Conservation (phyloP, 2,797 vertebrate species). For the Sebastes matsubarae region DNA sequence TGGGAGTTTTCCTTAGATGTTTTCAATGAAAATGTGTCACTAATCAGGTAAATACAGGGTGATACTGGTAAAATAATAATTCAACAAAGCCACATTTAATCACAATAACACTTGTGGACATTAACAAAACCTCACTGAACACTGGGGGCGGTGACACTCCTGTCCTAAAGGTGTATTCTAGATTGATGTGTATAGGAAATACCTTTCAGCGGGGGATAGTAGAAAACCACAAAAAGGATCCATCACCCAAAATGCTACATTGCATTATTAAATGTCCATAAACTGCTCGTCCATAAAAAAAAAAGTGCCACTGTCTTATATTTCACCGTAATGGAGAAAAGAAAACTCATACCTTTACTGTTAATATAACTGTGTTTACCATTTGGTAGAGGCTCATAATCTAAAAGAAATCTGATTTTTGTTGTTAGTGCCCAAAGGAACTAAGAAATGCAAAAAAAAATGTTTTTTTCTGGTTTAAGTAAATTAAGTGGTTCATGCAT, state of each 20-base stretch:
- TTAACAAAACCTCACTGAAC: background rate
- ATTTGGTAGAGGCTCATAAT: background rate
- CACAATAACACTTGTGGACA: background rate
- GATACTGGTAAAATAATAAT: background rate
- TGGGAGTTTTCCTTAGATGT: too few relatives aligned
- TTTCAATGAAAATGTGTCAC: too few relatives aligned
- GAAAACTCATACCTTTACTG: background rate
- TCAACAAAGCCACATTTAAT: background rate
- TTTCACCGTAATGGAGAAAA: background rate
- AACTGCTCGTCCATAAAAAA: background rate
- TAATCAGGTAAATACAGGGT: too few relatives aligned
- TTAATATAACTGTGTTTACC: background rate
- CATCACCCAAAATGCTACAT: background rate
- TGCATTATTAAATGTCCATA: background rate
- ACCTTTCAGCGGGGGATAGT: background rate
- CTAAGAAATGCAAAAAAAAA: background rate
- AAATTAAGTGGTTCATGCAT: background rate
- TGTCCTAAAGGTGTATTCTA: background rate
- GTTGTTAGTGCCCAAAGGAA: background rate
- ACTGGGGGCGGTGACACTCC: background rate
- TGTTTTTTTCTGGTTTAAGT: background rate
- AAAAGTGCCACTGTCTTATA: background rate
- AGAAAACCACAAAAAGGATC: background rate
- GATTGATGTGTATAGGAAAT: background rate
- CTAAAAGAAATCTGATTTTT: background rate